phyloP scores from a whole-genome alignment of 2,113 vertebrate genomes.

The Catharus bicknelli region DNA sequence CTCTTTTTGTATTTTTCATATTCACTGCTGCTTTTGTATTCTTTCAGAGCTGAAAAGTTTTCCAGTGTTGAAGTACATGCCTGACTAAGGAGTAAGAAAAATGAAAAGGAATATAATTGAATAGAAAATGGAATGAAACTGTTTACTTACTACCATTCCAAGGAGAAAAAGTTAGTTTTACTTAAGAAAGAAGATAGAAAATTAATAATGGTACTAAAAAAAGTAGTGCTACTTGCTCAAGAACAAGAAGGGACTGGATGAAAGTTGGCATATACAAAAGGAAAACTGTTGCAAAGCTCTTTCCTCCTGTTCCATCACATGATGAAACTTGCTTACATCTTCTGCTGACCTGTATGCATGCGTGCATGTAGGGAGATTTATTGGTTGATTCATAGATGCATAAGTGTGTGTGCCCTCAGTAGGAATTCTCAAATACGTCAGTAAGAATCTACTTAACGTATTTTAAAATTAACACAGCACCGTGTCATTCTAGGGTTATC shows the following conservation, averaged over 20 bases:
- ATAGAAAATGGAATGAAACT: not conserved
- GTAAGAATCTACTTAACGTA: not conserved
- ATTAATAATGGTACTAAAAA: not conserved
- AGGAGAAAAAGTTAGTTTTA: not conserved
- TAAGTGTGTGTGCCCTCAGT: not conserved
- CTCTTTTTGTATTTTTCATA: not conserved
- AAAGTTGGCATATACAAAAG: not conserved
- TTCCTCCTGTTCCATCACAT: not conserved
- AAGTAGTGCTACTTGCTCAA: not conserved
- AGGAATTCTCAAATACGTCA: not conserved
- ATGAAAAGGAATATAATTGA: not conserved
- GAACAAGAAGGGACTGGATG: not conserved
- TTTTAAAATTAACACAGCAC: not conserved
- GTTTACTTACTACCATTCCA: not conserved
- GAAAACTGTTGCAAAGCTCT: not conserved
- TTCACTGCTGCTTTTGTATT: not conserved
- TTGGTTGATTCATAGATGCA: not conserved
- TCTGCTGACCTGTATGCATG: not conserved
- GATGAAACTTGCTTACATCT: not conserved
- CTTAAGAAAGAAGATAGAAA: not conserved
- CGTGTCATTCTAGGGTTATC: not conserved
- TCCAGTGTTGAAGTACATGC: not conserved
- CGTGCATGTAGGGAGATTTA: not conserved
- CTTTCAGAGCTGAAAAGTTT: not conserved
- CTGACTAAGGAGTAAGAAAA: not conserved